Evolutionary conservation across 1,140 invertebrate genomes (phyloP).

Genomic region (Lasaia peninsularis): DNA sequence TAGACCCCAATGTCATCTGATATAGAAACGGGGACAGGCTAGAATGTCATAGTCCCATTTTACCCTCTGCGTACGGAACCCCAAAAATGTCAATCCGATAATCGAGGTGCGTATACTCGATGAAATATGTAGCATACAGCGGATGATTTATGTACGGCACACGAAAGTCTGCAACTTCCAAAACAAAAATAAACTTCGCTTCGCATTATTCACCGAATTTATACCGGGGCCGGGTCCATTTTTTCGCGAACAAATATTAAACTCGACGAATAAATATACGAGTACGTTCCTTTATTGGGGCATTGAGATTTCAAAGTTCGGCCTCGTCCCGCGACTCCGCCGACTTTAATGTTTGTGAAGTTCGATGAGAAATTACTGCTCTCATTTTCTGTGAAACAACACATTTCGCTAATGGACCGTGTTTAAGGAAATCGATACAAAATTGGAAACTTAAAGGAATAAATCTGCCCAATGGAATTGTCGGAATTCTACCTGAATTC

Average conservation of each 20-base stretch:
- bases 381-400: neutral
- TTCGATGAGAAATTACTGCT: conserved; percentile 2
- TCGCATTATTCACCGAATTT: conserved; percentile 12
- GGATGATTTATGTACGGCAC: conserved; percentile 2
- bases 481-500: too few relatives aligned
- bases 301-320: neutral
- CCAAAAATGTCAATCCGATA: conserved; percentile 6
- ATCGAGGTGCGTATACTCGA: neutral
- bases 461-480: neutral
- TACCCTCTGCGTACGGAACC: too few relatives aligned
- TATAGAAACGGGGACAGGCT: too few relatives aligned
- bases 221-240: conserved; percentile 3
- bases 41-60: too few relatives aligned
- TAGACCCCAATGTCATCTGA: too few relatives aligned
- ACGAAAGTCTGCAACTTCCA: conserved; percentile 7
- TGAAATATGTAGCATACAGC: conserved; percentile 7
- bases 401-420: neutral
- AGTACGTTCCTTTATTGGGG: neutral
- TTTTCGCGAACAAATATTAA: conserved; percentile 11
- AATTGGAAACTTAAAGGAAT: neutral
- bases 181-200: conserved; percentile 12
- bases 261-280: conserved; percentile 7
- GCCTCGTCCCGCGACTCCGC: neutral
- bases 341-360: neutral
- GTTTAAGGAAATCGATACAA: too few relatives aligned